A percentile compares a stretch with the other conserved stretches of the same genome.
Conservation (phyloP, 1,140 invertebrate genomes). For the Protaetia brevitarsis region DNA sequence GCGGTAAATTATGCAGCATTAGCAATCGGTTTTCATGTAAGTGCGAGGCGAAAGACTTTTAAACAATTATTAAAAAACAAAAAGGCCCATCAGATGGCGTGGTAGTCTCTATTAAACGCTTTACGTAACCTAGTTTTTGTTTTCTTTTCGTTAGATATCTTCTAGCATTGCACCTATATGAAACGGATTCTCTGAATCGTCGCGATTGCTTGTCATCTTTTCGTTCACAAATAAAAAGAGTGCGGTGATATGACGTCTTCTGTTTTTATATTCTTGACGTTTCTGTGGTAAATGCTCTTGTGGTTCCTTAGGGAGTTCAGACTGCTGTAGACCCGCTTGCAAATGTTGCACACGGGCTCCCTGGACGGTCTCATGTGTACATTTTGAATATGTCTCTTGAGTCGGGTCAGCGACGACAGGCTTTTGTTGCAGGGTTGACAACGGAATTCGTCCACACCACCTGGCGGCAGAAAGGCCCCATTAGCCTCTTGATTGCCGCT, state of each 20-base stretch:
- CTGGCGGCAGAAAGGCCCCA: constrained; percentile 43
- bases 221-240: constrained; percentile 44
- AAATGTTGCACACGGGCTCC: constrained; percentile 84
- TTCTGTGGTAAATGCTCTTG: constrained; percentile 84
- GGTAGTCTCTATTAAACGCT: too few relatives aligned
- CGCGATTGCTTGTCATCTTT: background rate
- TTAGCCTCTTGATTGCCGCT: constrained; percentile 36
- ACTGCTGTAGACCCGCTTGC: constrained; percentile 82
- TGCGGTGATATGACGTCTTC: constrained; percentile 45
- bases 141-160: too few relatives aligned
- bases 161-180: too few relatives aligned
- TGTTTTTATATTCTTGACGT: constrained; percentile 53
- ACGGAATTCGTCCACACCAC: constrained; percentile 72
- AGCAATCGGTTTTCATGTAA: too few relatives aligned
- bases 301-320: constrained; percentile 82
- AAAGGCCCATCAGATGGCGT: too few relatives aligned
- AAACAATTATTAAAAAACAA: too few relatives aligned
- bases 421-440: constrained; percentile 87
- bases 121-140: too few relatives aligned
- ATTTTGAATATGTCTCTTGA: constrained; percentile 84
- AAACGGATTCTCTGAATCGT: background rate
- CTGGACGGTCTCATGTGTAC: constrained; percentile 80
- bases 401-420: constrained; percentile 75
- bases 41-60: too few relatives aligned
- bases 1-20: background rate